Percentiles rank a stretch among this genome's conserved stretches.
phyloP scores from a whole-genome alignment of 2,113 vertebrate genomes.

The Callaeas wilsoni region DNA sequence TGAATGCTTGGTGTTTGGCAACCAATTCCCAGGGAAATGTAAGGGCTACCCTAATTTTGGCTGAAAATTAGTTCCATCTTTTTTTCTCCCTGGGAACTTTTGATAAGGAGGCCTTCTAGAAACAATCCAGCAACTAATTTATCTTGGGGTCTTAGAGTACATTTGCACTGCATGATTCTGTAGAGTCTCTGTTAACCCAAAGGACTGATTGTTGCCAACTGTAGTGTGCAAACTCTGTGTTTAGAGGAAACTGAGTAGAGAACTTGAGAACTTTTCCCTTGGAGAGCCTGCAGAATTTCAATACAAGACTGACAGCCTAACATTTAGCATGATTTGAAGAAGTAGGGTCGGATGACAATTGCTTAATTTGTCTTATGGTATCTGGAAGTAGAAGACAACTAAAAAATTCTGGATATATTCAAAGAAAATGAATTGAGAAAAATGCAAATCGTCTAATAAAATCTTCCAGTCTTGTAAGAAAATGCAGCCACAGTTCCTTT shows the following conservation, averaged over 20 bases:
- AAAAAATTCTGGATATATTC: not conserved
- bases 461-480: not conserved
- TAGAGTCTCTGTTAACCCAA: not conserved
- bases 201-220: not conserved
- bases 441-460: not conserved
- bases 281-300: not conserved
- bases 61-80: not conserved
- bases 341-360: not conserved
- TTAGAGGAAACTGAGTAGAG: not conserved
- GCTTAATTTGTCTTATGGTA: not conserved
- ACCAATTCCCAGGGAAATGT: not conserved
- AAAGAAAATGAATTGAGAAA: not conserved
- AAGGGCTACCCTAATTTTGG: not conserved
- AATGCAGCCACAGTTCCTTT: not conserved
- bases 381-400: not conserved
- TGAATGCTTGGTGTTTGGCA: not conserved
- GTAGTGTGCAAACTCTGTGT: not conserved
- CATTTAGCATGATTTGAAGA: not conserved
- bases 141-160: not conserved
- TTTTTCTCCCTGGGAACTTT: not conserved
- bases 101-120: not conserved
- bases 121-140: not conserved
- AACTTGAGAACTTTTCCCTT: not conserved
- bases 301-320: not conserved
- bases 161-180: not conserved